phyloP scores from a whole-genome alignment of 2,888 invertebrate species.

The Molorchus minor region DNA sequence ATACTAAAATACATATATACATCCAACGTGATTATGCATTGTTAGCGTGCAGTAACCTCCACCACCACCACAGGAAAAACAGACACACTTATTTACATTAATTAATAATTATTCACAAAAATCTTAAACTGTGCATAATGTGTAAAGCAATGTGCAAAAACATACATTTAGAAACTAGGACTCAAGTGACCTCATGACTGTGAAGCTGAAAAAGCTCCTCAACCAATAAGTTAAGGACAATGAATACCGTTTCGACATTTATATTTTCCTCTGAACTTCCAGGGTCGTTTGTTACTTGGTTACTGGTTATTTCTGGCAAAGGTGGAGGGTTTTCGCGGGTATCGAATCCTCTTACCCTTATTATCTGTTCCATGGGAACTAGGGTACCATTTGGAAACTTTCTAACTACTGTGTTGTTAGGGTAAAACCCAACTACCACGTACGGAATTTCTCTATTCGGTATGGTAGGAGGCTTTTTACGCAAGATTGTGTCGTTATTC shows the following conservation, averaged over 20 bases:
- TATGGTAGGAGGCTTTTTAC: constrained; percentile 75
- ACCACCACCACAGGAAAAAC: constrained; percentile 15
- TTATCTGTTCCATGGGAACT: constrained; percentile 71
- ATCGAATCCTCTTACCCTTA: constrained; percentile 68
- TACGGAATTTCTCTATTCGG: constrained; percentile 76
- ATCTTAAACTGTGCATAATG: constrained; percentile 36
- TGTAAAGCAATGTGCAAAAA: constrained; percentile 36
- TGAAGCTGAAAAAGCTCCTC: constrained; percentile 50
- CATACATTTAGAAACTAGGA: constrained; percentile 27
- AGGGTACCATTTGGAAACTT: constrained; percentile 83
- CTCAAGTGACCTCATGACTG: constrained; percentile 43
- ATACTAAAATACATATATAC: constrained; percentile 15
- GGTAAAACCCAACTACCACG: constrained; percentile 78
- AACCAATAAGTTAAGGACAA: constrained; percentile 53
- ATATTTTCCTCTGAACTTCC: constrained; percentile 64
- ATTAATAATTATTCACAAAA: constrained; percentile 37
- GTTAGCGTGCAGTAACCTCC: constrained; percentile 17
- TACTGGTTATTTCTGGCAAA: constrained; percentile 72
- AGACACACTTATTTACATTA: constrained; percentile 13
- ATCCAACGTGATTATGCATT: constrained; percentile 2
- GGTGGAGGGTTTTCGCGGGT: constrained; percentile 65
- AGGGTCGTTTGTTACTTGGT: constrained; percentile 67
- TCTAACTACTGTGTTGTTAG: constrained; percentile 81
- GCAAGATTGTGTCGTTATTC: constrained; percentile 81
- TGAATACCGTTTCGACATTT: constrained; percentile 65